Evolutionary conservation across 2,113 vertebrate genomes (phyloP).

Genomic region (Microtus ochrogaster): DNA sequence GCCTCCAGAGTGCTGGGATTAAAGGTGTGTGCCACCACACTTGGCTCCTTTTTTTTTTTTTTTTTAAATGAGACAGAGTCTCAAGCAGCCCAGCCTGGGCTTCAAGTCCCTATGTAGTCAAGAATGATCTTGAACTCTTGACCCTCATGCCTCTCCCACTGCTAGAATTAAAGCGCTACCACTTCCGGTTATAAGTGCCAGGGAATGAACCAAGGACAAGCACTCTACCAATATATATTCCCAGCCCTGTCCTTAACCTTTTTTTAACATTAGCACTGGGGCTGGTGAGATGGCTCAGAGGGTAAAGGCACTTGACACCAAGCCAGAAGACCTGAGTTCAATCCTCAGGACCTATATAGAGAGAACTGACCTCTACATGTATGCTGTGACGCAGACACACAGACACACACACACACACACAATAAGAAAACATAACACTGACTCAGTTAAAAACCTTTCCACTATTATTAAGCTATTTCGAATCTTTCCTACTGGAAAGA

Average conservation of each 20-base stretch:
- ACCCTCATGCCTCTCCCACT: not conserved
- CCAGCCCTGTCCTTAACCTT: not conserved
- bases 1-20: too few species aligned
- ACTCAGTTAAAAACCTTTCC: not conserved
- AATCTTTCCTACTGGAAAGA: slow-evolving; percentile 32
- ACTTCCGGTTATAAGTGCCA: not conserved
- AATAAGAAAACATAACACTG: not conserved
- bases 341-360: not conserved
- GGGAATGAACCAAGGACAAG: not conserved
- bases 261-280: not conserved
- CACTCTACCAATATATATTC: not conserved
- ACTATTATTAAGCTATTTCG: slow-evolving; percentile 7
- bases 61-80: not conserved
- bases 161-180: not conserved
- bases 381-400: not conserved
- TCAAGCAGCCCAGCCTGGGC: not conserved
- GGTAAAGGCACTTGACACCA: not conserved
- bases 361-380: not conserved
- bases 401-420: not conserved
- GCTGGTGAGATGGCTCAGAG: not conserved
- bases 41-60: not conserved
- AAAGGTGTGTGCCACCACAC: not conserved
- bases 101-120: not conserved
- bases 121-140: not conserved
- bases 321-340: not conserved